phyloP scores from a whole-genome alignment of 2,113 vertebrate genomes.

The Tretioscincus oriximinensis region DNA sequence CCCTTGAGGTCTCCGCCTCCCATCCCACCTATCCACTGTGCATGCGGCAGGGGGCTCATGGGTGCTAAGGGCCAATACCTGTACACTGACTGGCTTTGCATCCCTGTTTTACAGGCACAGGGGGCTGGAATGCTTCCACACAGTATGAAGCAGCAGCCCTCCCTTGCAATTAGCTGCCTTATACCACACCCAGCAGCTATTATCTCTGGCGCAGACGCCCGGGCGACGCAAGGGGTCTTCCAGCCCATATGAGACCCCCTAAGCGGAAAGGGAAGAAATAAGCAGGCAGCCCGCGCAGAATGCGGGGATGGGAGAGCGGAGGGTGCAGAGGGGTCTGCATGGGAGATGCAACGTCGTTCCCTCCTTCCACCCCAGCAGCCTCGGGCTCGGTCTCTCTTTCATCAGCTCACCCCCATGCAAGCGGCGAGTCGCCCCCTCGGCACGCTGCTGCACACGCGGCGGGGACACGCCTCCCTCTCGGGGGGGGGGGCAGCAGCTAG shows the following conservation, averaged over 20 bases:
- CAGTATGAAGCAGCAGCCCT: not conserved
- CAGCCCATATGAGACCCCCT: too few relatives aligned
- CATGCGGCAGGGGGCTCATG: not conserved
- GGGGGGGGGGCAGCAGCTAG: not conserved
- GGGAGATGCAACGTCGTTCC: not conserved
- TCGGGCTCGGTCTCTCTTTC: not conserved
- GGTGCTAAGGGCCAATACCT: not conserved
- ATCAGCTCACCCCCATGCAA: too few relatives aligned
- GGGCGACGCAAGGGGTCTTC: too few relatives aligned
- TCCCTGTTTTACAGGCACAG: not conserved
- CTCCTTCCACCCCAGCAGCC: accelerated
- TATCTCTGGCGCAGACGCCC: too few relatives aligned
- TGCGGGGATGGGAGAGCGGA: not conserved
- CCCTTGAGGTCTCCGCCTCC: not conserved
- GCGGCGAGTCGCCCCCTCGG: not conserved
- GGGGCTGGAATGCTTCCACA: too few relatives aligned
- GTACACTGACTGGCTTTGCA: not conserved
- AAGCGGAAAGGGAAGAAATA: too few relatives aligned
- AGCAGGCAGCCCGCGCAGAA: too few relatives aligned
- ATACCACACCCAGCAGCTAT: not conserved
- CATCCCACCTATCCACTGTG: not conserved
- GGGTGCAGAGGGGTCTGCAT: too few relatives aligned
- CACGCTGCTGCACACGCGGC: not conserved
- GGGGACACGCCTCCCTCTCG: not conserved
- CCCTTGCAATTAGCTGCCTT: too few relatives aligned